Evolutionary conservation across 2,113 vertebrate genomes (phyloP).

Genomic region (Marmota monax): DNA sequence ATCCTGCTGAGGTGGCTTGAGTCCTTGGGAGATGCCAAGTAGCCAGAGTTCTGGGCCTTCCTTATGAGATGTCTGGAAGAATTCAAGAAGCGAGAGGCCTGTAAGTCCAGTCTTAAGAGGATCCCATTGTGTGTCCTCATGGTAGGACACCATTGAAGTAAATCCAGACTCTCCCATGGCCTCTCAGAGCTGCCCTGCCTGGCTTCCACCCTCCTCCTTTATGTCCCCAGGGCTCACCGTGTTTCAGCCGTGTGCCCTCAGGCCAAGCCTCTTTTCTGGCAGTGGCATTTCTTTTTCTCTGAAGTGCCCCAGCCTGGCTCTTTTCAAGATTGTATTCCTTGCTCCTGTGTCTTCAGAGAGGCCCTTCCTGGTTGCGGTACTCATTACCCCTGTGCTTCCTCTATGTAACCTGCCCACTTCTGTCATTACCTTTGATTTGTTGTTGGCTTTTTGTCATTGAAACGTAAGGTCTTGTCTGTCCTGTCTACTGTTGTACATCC

Average conservation of each 20-base stretch:
- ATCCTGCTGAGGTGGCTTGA: neutral
- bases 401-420: neutral
- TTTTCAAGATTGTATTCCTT: neutral
- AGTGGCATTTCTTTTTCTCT: neutral
- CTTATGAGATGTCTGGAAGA: neutral
- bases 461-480: neutral
- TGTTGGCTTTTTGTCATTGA: neutral
- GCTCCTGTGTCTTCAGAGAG: neutral
- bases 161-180: neutral
- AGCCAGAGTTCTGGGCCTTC: neutral
- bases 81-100: neutral
- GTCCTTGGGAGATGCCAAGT: neutral
- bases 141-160: neutral
- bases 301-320: neutral
- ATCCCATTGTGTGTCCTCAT: neutral
- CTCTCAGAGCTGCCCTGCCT: neutral
- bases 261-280: neutral
- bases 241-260: neutral
- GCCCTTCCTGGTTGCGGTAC: neutral
- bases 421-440: neutral
- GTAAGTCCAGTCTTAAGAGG: neutral
- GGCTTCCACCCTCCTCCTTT: neutral
- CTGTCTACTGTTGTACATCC: neutral
- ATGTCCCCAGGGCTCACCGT: neutral
- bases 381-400: neutral